Percentiles rank a stretch among this genome's conserved stretches.
Evolutionary conservation across 2,797 vertebrate species (phyloP).

Genomic region (Mico argentatus): DNA sequence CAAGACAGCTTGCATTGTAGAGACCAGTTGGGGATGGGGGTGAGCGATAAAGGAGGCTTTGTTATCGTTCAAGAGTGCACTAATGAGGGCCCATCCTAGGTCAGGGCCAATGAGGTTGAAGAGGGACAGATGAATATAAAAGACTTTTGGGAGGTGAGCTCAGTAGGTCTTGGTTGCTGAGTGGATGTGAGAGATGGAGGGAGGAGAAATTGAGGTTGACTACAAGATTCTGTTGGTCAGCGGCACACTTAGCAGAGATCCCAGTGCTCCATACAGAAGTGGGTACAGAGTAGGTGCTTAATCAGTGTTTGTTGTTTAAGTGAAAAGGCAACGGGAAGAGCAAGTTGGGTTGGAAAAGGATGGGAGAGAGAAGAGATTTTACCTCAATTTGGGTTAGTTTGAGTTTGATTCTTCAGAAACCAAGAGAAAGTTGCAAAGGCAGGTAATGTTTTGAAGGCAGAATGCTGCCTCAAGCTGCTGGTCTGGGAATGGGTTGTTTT

Average conservation of each 20-base stretch:
- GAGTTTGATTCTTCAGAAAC: not conserved
- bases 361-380: not conserved
- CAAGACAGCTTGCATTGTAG: not conserved
- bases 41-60: not conserved
- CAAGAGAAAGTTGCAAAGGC: not conserved
- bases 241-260: not conserved
- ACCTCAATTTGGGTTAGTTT: not conserved
- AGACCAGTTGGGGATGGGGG: accelerated
- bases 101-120: not conserved
- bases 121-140: not conserved
- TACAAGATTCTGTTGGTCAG: not conserved
- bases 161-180: not conserved
- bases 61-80: not conserved
- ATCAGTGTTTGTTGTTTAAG: not conserved
- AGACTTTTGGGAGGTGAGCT: not conserved
- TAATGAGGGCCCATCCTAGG: not conserved
- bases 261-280: not conserved
- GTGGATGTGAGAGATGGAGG: not conserved
- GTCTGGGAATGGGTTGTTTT: not conserved
- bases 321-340: not conserved
- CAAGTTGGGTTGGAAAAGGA: not conserved
- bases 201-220: not conserved
- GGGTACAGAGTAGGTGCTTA: not conserved
- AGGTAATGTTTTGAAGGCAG: not conserved
- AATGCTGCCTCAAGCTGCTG: not conserved